These are phyloP conservation scores for Ormyrus labotus DNA, from an alignment of 2,888 invertebrate genomes.

Conservation along the genomic window DNA sequence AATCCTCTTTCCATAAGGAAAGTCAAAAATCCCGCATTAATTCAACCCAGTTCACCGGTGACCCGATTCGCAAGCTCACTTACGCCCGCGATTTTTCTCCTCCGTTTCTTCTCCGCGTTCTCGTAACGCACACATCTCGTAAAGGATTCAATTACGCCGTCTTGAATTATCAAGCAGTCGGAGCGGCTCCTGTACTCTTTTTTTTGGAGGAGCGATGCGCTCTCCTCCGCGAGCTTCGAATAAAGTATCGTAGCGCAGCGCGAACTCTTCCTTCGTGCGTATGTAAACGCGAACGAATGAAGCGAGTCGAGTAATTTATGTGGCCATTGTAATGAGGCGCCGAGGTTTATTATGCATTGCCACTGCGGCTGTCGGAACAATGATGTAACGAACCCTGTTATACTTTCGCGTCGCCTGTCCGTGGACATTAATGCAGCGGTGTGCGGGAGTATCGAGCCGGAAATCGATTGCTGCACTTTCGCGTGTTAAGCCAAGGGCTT, in stretches of 20 bases:
- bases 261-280: neutral
- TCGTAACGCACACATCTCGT: conserved; percentile 33
- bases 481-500: neutral
- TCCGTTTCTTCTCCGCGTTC: neutral
- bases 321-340: conserved; percentile 24
- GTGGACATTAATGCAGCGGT: neutral
- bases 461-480: conserved; percentile 7
- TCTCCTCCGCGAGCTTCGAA: conserved; percentile 21
- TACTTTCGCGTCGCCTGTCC: neutral
- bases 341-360: conserved; percentile 47
- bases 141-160: conserved; percentile 56
- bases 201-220: conserved; percentile 17
- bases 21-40: too few relatives aligned
- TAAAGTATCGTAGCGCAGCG: conserved; percentile 48
- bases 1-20: too few relatives aligned
- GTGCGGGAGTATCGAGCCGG: neutral
- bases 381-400: conserved; percentile 17
- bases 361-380: conserved; percentile 21
- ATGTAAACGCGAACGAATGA: conserved; percentile 7
- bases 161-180: conserved; percentile 53
- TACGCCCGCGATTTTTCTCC: conserved; percentile 18
- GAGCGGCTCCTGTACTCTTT: neutral
- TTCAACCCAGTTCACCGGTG: too few relatives aligned
- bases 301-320: conserved; percentile 7
- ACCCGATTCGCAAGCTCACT: neutral